Evolutionary conservation across 2,888 invertebrate genomes (phyloP), one percentile per base, ranked within the genome.

Genomic region (Pollenia angustigena): DNA sequence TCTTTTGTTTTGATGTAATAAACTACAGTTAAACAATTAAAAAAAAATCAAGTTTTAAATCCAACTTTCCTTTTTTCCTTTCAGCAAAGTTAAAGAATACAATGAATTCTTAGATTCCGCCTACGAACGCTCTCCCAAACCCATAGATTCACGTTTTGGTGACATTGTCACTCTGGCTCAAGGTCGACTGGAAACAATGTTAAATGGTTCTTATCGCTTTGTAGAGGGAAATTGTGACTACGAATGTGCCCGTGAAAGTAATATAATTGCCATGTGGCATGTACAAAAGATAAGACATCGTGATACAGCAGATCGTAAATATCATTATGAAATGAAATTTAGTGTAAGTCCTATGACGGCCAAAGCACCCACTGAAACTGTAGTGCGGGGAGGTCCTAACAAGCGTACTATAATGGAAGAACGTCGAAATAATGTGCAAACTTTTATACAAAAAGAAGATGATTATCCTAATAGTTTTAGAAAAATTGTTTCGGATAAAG

Each of bases 201-300:
- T 92, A 0, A 90, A 90, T 81, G 87, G 87, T 14, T 94, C 95
- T 0, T 95, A 94, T 89, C 93, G 94, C 56, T 96, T 96, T 89
- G 92, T 94, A 0, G 95, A 95, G 88, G 92, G 91, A 11, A 60
- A 72, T n/a, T 90, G 91, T 84, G 85, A 87, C 64, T 85, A 87
- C 72, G 84, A 56, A n/a, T 82, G 89, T 60, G 91, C 91, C 11
- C 88, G 90, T 6, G 92, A 93, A 68, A 91, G 92, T 89, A 92
- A 92, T 80, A 94, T 95, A 6, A 94, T 95, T 90, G 96, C 96
- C 0, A 91, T 95, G 80, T 96, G 96, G 96, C 95, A 95, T 0
- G 95, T 96, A 4, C 96, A 95, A 92, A 94, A 96, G 74, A 94
- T 96, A 74, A 93, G 96, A 58, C 96, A 96, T 91, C 94, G 95